Conservation (phyloP, 2,797 vertebrate species). For the Nothura maculosa region DNA sequence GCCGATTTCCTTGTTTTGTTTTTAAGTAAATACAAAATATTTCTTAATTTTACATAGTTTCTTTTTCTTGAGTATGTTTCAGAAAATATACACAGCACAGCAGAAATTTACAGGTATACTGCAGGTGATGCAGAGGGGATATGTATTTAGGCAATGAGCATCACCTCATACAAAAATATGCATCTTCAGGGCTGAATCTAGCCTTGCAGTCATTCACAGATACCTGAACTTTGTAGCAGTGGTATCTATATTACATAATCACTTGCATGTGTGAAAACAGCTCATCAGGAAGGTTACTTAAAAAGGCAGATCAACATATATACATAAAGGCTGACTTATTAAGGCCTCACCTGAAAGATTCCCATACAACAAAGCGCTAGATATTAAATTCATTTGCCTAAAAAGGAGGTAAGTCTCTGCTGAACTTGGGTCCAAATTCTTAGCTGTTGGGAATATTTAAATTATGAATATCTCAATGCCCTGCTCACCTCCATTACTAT, state of each 20-base stretch:
- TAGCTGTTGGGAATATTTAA: not conserved
- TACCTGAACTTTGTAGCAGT: not conserved
- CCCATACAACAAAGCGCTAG: not conserved
- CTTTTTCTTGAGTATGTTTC: not conserved
- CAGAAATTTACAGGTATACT: not conserved
- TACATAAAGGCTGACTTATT: not conserved
- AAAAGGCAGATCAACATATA: not conserved
- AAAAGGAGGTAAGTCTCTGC: not conserved
- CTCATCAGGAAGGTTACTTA: not conserved
- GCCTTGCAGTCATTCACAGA: not conserved
- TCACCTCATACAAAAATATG: not conserved
- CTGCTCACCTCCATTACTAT: not conserved
- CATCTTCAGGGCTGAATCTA: not conserved
- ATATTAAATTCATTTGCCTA: not conserved
- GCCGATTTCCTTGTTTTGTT: constrained; percentile 37
- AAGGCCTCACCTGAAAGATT: not conserved
- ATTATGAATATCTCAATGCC: not conserved
- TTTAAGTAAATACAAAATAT: constrained; percentile 37
- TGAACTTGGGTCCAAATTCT: not conserved
- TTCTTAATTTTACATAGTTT: constrained; percentile 23
- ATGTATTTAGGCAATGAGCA: not conserved
- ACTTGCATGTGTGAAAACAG: not conserved
- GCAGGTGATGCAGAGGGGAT: not conserved
- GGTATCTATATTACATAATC: not conserved
- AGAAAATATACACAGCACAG: not conserved